phyloP scores from a whole-genome alignment of 1,140 invertebrate genomes.

The Drosophila santomea region DNA sequence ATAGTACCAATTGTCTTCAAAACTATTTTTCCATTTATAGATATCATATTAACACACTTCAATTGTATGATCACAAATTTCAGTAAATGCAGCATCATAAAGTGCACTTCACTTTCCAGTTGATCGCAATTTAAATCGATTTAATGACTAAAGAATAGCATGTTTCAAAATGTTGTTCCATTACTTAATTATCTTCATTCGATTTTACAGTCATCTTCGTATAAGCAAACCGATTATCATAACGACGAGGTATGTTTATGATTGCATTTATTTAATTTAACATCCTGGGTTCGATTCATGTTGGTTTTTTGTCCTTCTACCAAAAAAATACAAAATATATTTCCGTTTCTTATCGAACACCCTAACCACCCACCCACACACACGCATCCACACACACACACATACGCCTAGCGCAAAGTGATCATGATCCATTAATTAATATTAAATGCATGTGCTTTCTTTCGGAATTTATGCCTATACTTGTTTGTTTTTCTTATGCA shows the following conservation, averaged over 20 bases:
- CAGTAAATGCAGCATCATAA: conserved; percentile 11
- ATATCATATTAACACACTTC: conserved; percentile 8
- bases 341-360: neutral
- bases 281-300: conserved; percentile 5
- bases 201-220: conserved; percentile 77
- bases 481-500: conserved; percentile 7
- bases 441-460: conserved; percentile 25
- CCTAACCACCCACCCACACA: conserved; percentile 17
- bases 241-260: conserved; percentile 77
- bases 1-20: neutral
- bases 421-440: conserved; percentile 17
- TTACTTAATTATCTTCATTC: conserved; percentile 69
- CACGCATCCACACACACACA: conserved; percentile 19
- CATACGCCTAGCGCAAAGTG: conserved; percentile 16
- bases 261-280: conserved; percentile 60
- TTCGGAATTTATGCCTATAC: neutral
- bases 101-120: conserved; percentile 18
- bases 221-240: conserved; percentile 74
- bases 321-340: neutral
- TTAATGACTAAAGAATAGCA: neutral
- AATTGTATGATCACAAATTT: conserved; percentile 7
- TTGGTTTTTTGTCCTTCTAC: conserved; percentile 8
- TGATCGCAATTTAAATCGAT: conserved; percentile 27
- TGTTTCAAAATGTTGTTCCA: conserved; percentile 54
- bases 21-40: too few relatives aligned